Conservation (phyloP, 2,888 invertebrate genomes). For the Julus scanicus region DNA sequence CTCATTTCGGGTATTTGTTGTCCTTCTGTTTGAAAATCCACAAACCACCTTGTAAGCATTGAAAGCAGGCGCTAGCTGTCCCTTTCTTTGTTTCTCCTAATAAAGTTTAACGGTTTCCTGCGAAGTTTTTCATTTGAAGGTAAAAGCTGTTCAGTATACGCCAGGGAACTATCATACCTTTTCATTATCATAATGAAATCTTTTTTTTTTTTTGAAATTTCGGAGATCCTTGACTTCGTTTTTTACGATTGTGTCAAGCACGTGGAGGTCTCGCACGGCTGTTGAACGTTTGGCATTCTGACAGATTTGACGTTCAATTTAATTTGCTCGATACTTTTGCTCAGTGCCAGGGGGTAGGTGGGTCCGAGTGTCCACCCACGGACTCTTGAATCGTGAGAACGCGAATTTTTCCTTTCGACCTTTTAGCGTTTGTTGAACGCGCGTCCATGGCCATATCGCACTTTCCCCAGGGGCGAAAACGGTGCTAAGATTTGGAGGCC, state of each 20-base stretch:
- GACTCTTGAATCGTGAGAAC: not conserved
- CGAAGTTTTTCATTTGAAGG: not conserved
- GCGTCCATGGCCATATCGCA: not conserved
- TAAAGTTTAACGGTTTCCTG: slow-evolving; percentile 1
- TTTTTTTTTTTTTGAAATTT: not conserved
- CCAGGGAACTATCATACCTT: not conserved
- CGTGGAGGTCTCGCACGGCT: not conserved
- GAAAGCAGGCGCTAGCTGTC: not conserved
- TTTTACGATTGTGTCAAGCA: not conserved
- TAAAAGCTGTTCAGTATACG: not conserved
- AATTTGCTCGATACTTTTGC: not conserved
- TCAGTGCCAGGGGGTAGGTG: not conserved
- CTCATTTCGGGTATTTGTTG: too few relatives aligned
- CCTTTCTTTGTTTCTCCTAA: not conserved
- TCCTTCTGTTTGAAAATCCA: too few relatives aligned
- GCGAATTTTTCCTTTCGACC: not conserved
- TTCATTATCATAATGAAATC: not conserved
- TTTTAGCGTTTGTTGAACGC: slow-evolving; percentile 1
- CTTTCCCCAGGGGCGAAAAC: not conserved
- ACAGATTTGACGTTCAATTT: not conserved
- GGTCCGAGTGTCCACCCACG: not conserved
- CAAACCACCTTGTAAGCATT: too few relatives aligned
- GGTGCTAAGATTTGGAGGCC: not conserved
- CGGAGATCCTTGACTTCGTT: not conserved
- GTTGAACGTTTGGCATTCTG: not conserved